Evolutionary conservation across 2,888 invertebrate genomes (phyloP), one percentile per base, ranked within the genome.

Genomic region (Coelopa pilipes): DNA sequence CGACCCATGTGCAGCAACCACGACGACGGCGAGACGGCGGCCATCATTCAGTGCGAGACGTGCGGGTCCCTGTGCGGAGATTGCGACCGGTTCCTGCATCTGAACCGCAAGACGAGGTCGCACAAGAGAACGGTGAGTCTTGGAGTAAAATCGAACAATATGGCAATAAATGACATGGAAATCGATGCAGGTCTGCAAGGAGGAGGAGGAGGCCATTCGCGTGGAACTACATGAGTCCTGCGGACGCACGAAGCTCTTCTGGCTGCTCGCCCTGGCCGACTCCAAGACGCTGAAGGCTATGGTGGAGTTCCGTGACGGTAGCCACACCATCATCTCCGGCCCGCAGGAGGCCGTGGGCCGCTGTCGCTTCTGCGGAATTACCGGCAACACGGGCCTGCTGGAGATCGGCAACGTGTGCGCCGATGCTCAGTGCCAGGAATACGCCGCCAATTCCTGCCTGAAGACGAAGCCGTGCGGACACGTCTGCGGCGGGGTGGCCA

Each of bases 181-280:
- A 21, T 34, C 47, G 13, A 66, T 49, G 1, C 10, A 86, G 86
- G 86, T 86, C 0, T 97, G 97, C 88, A 97, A 97, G 86, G 97
- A 97, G 84, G 97, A 98, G 83, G 97, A 98, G 84, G 96, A 97
- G 85, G 96, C 97, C 0, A 97, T 98, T 76, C 94, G 96, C 77
- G 96, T 99, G 7, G 98, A 99, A 87, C 90, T 98, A n/a, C 98
- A 99, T 87, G 98, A 97, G 88, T 94, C 94, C 0, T 98, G 98
- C 85, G 98, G 98, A 0, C 91, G 99, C 53, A 97, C 96, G 1
- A 98, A 98, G 87, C 89, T 99, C 7, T 97, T 97, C 87, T 98
- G 98, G 97, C 90, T 99, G 9, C 89, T 98, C 82, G 93, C 97
- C 0, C 88, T 99, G 24, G 97, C 98, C 0, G 98, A 99, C 85